These are phyloP conservation scores for Hirtodrosophila trivittata DNA, from an alignment of 2,888 invertebrate species.

Conservation along the genomic window DNA sequence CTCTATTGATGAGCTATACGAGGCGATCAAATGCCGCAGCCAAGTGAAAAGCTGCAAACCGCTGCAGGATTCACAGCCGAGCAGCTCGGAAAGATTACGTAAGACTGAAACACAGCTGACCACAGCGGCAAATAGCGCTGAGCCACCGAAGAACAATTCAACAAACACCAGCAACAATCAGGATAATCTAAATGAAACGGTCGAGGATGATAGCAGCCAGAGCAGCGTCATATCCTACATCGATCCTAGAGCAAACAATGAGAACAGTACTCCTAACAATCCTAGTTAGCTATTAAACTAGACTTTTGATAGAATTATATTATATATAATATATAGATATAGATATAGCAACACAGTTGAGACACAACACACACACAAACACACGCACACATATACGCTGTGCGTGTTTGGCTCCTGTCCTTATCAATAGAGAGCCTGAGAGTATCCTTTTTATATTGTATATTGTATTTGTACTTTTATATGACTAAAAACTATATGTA, in stretches of 20 bases:
- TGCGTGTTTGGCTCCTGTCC: constrained; percentile 41
- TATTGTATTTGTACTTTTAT: constrained; percentile 35
- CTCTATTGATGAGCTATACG: constrained; percentile 88
- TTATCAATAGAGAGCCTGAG: constrained; percentile 29
- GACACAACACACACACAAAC: no score
- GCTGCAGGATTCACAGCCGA: constrained; percentile 23
- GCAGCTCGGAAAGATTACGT: constrained; percentile 30
- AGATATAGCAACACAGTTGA: no score
- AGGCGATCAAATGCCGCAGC: constrained; percentile 85
- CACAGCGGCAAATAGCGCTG: neutral
- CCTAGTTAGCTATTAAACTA: constrained; percentile 53
- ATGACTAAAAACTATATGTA: constrained; percentile 19
- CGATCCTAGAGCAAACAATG: constrained; percentile 78
- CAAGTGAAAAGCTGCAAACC: constrained; percentile 47
- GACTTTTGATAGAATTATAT: constrained; percentile 9
- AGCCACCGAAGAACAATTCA: constrained; percentile 1
- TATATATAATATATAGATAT: constrained; percentile 3
- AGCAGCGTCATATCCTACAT: constrained; percentile 83
- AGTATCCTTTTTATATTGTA: constrained; percentile 9
- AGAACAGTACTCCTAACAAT: constrained; percentile 38
- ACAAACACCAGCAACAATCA: constrained; percentile 30
- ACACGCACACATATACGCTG: constrained; percentile 26
- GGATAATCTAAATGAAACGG: constrained; percentile 74
- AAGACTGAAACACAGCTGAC: constrained; percentile 29
- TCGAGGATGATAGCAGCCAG: constrained; percentile 84